Conservation (phyloP, 2,888 invertebrate species). For the Melanostoma scalare region DNA sequence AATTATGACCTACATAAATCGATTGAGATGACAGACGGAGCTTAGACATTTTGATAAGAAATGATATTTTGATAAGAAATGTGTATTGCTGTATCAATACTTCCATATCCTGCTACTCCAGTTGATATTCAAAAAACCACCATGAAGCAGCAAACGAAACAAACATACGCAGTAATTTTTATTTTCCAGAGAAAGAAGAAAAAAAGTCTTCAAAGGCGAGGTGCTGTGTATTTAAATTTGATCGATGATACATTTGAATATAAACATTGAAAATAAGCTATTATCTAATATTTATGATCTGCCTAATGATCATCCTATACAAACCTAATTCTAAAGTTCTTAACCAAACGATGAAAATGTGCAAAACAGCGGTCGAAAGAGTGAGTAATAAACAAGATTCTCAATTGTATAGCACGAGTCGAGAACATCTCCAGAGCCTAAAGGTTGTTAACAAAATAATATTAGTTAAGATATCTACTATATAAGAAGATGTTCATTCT, state of each 20-base stretch:
- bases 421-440: constrained; percentile 52
- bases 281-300: constrained; percentile 53
- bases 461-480: constrained; percentile 30
- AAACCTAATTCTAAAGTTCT: constrained; percentile 33
- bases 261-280: constrained; percentile 32
- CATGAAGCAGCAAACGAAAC: too few species aligned
- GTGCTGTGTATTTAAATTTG: constrained; percentile 26
- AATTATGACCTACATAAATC: too few species aligned
- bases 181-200: constrained; percentile 11
- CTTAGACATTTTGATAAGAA: too few species aligned
- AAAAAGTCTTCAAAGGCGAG: not conserved
- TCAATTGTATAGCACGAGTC: constrained; percentile 22
- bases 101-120: too few species aligned
- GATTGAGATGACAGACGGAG: too few species aligned
- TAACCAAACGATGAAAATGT: constrained; percentile 6
- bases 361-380: constrained; percentile 37
- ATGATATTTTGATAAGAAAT: too few species aligned
- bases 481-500: constrained; percentile 57
- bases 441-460: constrained; percentile 10
- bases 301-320: constrained; percentile 17
- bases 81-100: too few species aligned
- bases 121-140: too few species aligned
- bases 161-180: not conserved
- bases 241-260: constrained; percentile 31
- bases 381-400: constrained; percentile 69